Percentiles rank a stretch among this genome's conserved stretches.
Conservation (phyloP, 2,113 vertebrate species). For the Etia nguti region DNA sequence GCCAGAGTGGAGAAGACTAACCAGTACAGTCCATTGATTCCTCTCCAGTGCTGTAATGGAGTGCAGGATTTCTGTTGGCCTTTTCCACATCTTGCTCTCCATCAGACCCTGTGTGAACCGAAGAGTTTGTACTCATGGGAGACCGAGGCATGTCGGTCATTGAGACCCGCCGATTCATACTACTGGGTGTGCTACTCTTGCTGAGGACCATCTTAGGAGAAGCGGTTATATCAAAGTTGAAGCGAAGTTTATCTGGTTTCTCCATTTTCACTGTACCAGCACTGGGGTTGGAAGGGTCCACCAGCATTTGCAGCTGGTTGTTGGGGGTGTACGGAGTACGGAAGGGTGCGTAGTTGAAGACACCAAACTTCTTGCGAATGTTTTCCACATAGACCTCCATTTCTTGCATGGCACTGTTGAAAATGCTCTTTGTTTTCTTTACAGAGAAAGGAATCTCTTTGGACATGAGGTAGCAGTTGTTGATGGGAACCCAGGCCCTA, state of each 20-base stretch:
- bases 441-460: conserved; percentile 99
- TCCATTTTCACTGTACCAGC: conserved; percentile 89
- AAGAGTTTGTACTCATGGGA: conserved; percentile 96
- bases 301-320: conserved; percentile 95
- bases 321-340: conserved; percentile 95
- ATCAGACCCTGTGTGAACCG: conserved; percentile 94
- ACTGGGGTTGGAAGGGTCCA: conserved; percentile 87
- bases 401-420: conserved; percentile 99
- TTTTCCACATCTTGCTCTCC: conserved; percentile 91
- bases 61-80: conserved; percentile 76
- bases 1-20: background rate
- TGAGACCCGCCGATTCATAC: conserved; percentile 84
- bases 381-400: conserved; percentile 99
- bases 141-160: conserved; percentile 93
- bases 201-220: conserved; percentile 93
- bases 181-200: conserved; percentile 83
- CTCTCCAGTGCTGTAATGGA: conserved; percentile 94
- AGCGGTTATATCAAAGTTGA: conserved; percentile 94
- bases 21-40: conserved; percentile 96
- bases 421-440: conserved; percentile 99
- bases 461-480: conserved; percentile 99
- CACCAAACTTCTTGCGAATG: conserved; percentile 91
- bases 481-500: conserved; percentile 98
- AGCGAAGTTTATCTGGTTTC: conserved; percentile 91
- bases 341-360: conserved; percentile 97